These are phyloP conservation scores for Arizona elegans DNA, from an alignment of 2,113 vertebrate genomes.

Conservation along the genomic window DNA sequence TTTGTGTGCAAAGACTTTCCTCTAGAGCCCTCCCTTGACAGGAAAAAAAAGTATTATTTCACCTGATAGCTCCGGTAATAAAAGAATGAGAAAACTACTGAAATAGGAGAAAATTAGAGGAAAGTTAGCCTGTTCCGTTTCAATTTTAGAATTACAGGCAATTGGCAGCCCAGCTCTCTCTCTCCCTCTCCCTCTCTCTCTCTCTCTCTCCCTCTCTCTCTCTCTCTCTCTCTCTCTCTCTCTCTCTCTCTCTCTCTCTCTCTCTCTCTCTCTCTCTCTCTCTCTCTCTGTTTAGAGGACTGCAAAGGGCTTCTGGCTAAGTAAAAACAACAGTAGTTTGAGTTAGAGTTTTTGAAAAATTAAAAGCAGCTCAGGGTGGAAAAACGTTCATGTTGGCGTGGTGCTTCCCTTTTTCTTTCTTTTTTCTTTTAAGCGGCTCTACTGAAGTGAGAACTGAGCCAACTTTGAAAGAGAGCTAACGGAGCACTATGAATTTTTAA, in stretches of 20 bases:
- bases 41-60: constrained; percentile 57
- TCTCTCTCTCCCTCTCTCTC: constrained; percentile 66
- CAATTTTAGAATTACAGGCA: constrained; percentile 72
- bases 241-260: constrained; percentile 41
- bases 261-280: constrained; percentile 68
- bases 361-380: constrained; percentile 59
- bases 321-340: constrained; percentile 53
- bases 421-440: constrained; percentile 50
- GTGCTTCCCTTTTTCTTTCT: constrained; percentile 43
- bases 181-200: constrained; percentile 66
- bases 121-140: constrained; percentile 65
- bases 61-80: constrained; percentile 68
- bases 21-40: not conserved
- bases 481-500: constrained; percentile 45
- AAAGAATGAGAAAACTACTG: constrained; percentile 54
- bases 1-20: constrained; percentile 65
- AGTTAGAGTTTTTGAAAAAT: constrained; percentile 63
- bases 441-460: constrained; percentile 61
- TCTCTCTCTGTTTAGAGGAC: constrained; percentile 64
- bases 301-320: constrained; percentile 68
- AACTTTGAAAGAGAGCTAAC: constrained; percentile 55
- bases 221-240: constrained; percentile 63
- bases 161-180: constrained; percentile 67
- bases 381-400: constrained; percentile 51
- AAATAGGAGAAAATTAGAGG: constrained; percentile 66